Base-by-base conservation (phyloP, 2,113 vertebrate genomes). In the Junco hyemalis region DNA sequence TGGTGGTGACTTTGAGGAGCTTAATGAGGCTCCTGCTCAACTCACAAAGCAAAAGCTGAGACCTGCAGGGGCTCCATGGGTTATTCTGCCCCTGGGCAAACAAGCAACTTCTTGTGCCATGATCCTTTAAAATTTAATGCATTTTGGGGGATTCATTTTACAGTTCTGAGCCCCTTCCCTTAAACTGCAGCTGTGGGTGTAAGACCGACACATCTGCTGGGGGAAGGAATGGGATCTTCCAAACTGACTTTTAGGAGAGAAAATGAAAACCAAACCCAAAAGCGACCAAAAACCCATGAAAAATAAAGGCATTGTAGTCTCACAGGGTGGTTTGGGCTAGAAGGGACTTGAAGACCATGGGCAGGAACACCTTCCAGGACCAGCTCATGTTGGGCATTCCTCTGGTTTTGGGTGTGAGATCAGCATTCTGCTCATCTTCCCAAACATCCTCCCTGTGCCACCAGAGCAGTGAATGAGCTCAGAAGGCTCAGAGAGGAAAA, bases 231-330 rank as follows among this genome's bases (percentile, higher is more conserved):
- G 14, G 6, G 14, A 45, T 38, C 33, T 95, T 70, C 69, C 57
- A 35, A 68, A 60, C 7, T 19, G 81, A 51, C 23, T 86, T 82
- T 53, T 14, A 35, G 29, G 68, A 28, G n/a, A 18, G 5, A 35
- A 40, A 31, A 36, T 10, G 17, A 38, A 66, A 59, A 20, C 11
- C 44, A 61, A 24, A 33, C 51, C 44, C 23, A 14, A 35, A 73
- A 74, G 45, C 7, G 13, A 22, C 69, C 36, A 33, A n/a, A 59
- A 50, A 0, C 1, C 1, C 36, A 21, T n/a, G 7, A 8, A 12
- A 73, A 88, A 21, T 15, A 12, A 53, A 45, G 23, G 19, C 5
- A 18, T 25, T 60, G 0, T 1, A 18, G 38, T 25, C 12, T 57
- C 38, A 45, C 5, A 40, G 78, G 45, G 24, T 45, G 38, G 20